Evolutionary conservation across 2,888 invertebrate genomes (phyloP).

Genomic region (Cecidostiba fungosa): DNA sequence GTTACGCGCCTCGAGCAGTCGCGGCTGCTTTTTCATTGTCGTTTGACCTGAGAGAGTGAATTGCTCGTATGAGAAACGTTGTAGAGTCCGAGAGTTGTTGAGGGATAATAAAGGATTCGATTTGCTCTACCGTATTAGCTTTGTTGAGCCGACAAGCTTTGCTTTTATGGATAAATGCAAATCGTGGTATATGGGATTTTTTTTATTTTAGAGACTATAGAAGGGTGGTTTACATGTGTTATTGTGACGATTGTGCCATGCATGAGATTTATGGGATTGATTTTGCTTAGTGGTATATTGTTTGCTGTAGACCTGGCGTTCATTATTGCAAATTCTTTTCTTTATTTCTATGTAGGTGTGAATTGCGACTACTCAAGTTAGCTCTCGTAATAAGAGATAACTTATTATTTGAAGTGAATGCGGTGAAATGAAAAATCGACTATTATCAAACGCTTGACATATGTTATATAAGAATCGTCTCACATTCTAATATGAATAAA

Average conservation of each 20-base stretch:
- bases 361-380: too few species aligned
- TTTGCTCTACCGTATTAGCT: slow-evolving; percentile 3
- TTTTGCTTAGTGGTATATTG: background rate
- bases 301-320: background rate
- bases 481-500: too few species aligned
- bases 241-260: background rate
- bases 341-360: background rate
- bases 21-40: slow-evolving; percentile 57
- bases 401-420: background rate
- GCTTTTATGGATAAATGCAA: slow-evolving; percentile 15
- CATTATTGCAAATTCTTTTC: background rate
- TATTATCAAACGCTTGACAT: background rate
- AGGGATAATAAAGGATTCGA: slow-evolving; percentile 36
- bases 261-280: background rate
- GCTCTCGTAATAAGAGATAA: background rate
- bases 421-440: background rate
- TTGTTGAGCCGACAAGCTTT: background rate
- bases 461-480: background rate
- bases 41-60: slow-evolving; percentile 31
- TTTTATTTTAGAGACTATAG: background rate
- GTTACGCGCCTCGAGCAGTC: slow-evolving; percentile 48
- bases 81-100: background rate
- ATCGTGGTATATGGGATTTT: slow-evolving; percentile 14
- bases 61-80: background rate
- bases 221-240: background rate